A percentile compares a stretch with the other conserved stretches of the same genome.
These are phyloP conservation scores for Drosophila pandora DNA, from an alignment of 1,140 invertebrate genomes.

Conservation along the genomic window DNA sequence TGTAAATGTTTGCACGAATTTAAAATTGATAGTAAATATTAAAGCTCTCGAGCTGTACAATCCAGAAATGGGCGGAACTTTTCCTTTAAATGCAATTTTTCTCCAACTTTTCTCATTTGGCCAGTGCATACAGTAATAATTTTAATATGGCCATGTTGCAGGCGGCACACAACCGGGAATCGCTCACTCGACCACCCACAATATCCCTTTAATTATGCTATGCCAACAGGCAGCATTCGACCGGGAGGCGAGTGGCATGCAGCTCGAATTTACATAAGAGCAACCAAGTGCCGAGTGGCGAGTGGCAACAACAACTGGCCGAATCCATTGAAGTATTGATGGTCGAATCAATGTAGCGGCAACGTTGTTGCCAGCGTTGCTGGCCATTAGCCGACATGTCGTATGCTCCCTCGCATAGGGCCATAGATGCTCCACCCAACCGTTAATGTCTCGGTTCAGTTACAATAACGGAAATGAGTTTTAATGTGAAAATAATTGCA, in stretches of 20 bases:
- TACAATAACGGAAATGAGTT: constrained; percentile 72
- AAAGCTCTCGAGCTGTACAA: constrained; percentile 24
- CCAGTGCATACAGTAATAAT: constrained; percentile 59
- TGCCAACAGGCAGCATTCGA: constrained; percentile 17
- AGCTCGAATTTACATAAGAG: constrained; percentile 47
- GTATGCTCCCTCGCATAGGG: neutral
- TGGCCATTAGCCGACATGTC: constrained; percentile 49
- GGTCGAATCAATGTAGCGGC: constrained; percentile 58
- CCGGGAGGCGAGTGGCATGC: neutral
- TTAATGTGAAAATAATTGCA: constrained; percentile 78
- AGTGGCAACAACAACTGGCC: constrained; percentile 25
- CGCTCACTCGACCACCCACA: constrained; percentile 47
- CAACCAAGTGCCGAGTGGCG: constrained; percentile 13
- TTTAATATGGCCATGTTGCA: constrained; percentile 67
- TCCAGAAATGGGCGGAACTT: neutral
- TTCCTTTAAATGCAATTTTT: constrained; percentile 60
- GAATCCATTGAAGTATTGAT: constrained; percentile 58
- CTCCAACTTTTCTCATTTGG: constrained; percentile 70
- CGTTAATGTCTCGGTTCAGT: constrained; percentile 65
- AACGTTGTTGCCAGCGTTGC: constrained; percentile 30
- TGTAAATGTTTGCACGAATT: constrained; percentile 41
- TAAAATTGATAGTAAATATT: constrained; percentile 58
- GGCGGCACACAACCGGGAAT: constrained; percentile 30
- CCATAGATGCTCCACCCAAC: constrained; percentile 60
- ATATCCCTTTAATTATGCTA: constrained; percentile 74